Conservation (phyloP, 2,888 invertebrate species). For the Drosophila anceps region DNA sequence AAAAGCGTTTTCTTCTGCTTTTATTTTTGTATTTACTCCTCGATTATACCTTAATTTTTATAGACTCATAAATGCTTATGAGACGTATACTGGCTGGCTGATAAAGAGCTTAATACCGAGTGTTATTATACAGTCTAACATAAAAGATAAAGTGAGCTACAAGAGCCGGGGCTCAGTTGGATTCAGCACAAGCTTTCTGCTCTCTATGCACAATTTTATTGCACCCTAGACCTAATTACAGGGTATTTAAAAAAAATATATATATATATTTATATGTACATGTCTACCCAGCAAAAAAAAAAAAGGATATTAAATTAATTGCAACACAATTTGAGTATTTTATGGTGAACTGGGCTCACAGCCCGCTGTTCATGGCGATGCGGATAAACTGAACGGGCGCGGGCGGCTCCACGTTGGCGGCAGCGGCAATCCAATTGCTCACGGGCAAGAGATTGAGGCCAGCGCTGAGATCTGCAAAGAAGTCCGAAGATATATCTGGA, state of each 20-base stretch:
- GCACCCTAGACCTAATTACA: slow-evolving; percentile 5
- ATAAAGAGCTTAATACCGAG: background rate
- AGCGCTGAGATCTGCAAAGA: slow-evolving; percentile 58
- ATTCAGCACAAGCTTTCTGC: background rate
- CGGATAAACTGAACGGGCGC: slow-evolving; percentile 71
- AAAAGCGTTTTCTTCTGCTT: background rate
- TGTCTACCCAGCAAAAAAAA: background rate
- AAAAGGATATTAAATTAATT: slow-evolving; percentile 7
- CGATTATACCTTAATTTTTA: background rate
- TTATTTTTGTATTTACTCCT: background rate
- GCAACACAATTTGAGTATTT: slow-evolving; percentile 5
- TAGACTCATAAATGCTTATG: background rate
- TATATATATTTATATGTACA: background rate
- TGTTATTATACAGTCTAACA: background rate
- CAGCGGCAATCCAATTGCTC: slow-evolving; percentile 72
- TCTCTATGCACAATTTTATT: slow-evolving; percentile 29
- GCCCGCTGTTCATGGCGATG: slow-evolving; percentile 76
- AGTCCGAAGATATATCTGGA: background rate
- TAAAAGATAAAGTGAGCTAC: background rate
- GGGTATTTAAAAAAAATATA: slow-evolving; percentile 1
- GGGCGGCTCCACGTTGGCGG: slow-evolving; percentile 68
- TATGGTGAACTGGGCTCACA: slow-evolving; percentile 46
- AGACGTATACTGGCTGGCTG: background rate
- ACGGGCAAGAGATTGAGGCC: slow-evolving; percentile 71
- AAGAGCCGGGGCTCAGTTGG: background rate